Conservation (phyloP, 2,113 vertebrate genomes). For the Triplophysa rosa region DNA sequence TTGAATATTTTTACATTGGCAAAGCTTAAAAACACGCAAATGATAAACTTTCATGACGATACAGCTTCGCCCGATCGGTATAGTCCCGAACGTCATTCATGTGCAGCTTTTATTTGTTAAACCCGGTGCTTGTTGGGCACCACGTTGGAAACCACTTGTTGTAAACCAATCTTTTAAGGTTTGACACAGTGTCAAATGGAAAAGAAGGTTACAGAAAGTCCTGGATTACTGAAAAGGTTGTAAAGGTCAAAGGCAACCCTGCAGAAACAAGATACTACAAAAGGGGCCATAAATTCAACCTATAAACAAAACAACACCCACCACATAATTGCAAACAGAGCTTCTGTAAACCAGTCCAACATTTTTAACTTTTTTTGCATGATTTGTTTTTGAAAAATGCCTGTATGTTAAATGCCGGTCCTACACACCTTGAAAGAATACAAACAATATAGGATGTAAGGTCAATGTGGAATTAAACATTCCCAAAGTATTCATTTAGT, state of each 20-base stretch:
- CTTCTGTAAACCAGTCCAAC: slow-evolving; percentile 32
- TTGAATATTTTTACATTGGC: too few relatives aligned
- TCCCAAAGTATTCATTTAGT: neutral
- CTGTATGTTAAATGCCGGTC: neutral
- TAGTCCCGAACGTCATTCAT: too few relatives aligned
- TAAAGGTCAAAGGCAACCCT: slow-evolving; percentile 36
- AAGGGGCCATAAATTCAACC: slow-evolving; percentile 37
- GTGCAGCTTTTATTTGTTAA: too few relatives aligned
- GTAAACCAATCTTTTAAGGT: neutral
- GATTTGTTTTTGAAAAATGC: slow-evolving; percentile 29
- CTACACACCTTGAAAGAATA: slow-evolving; percentile 14
- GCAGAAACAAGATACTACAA: slow-evolving; percentile 31
- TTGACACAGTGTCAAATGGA: neutral
- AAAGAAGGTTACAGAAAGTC: slow-evolving; percentile 8
- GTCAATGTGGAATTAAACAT: neutral
- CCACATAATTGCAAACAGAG: slow-evolving; percentile 51
- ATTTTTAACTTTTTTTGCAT: slow-evolving; percentile 22
- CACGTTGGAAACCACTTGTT: neutral
- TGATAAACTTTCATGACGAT: too few relatives aligned
- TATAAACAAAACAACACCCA: slow-evolving; percentile 42
- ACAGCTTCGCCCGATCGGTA: too few relatives aligned
- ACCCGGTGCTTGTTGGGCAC: too few relatives aligned
- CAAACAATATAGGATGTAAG: neutral
- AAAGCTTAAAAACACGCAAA: too few relatives aligned
- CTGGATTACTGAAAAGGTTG: slow-evolving; percentile 3